A percentile compares a stretch with the other conserved stretches of the same genome.
Conservation (phyloP, 2,113 vertebrate species). For the Trichomycterus rosablanca region DNA sequence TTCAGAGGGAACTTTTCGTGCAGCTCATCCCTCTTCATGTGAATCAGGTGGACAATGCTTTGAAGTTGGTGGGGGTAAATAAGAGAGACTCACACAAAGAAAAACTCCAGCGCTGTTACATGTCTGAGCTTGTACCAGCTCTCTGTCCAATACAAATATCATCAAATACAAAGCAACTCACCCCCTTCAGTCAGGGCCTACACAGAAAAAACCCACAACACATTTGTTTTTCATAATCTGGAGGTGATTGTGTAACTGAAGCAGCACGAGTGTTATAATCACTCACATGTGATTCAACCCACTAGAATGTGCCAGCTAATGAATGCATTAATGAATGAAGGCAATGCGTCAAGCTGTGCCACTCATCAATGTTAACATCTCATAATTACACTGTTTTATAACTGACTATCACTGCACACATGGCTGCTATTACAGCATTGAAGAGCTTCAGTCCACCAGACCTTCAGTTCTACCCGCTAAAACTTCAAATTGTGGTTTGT, state of each 20-base stretch:
- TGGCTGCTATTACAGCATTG: too few species aligned
- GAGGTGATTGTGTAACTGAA: neutral
- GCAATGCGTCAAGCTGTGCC: too few species aligned
- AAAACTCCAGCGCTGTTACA: slow-evolving; percentile 17
- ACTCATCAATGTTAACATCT: neutral
- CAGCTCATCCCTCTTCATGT: neutral
- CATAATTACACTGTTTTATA: neutral
- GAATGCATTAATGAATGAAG: too few species aligned
- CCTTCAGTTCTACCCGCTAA: neutral
- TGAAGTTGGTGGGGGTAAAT: neutral
- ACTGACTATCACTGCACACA: neutral
- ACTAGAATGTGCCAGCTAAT: too few species aligned
- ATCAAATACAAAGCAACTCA: slow-evolving; percentile 2
- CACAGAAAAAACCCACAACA: neutral
- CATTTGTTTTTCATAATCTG: neutral
- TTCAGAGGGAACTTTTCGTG: too few species aligned
- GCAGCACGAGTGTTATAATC: neutral
- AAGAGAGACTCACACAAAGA: slow-evolving; percentile 12
- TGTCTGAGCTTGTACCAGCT: slow-evolving; percentile 17
- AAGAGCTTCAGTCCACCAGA: too few species aligned
- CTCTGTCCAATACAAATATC: neutral
- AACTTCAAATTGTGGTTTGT: neutral
- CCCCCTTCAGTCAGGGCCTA: neutral
- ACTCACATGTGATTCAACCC: too few species aligned
- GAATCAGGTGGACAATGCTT: neutral